These are phyloP conservation scores for Hemithea aestivaria DNA, from an alignment of 2,888 invertebrate genomes.

Conservation along the genomic window DNA sequence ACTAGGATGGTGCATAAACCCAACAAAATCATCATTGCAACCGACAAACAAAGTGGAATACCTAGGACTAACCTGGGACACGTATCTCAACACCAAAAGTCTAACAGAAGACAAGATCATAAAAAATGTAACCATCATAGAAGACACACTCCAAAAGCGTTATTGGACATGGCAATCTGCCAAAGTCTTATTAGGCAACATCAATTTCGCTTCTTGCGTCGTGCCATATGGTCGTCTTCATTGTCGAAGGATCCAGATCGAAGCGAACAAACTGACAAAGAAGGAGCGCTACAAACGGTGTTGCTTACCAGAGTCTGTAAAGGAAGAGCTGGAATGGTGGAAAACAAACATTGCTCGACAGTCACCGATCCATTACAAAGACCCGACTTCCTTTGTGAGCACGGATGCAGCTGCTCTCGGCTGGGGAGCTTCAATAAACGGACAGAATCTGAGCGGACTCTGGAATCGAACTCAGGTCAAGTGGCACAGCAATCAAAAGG, in stretches of 20 bases:
- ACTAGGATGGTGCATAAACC: constrained; percentile 23
- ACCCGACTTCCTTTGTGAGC: constrained; percentile 1
- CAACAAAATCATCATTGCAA: constrained; percentile 12
- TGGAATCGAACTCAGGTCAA: constrained; percentile 10
- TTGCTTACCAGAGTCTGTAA: constrained; percentile 2
- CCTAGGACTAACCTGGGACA: constrained; percentile 21
- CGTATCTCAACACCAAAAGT: constrained; percentile 11
- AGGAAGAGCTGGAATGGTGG: background rate
- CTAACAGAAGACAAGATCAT: constrained; percentile 7
- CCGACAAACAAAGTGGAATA: constrained; percentile 16
- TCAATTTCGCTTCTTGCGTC: constrained; percentile 13
- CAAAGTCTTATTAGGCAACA: constrained; percentile 10
- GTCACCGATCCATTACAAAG: background rate
- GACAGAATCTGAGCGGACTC: background rate
- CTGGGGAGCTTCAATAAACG: constrained; percentile 20
- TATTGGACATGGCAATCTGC: constrained; percentile 12
- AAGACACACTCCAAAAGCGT: background rate
- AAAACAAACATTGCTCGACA: background rate
- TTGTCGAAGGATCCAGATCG: constrained; percentile 14
- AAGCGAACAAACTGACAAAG: constrained; percentile 15
- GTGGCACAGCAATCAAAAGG: constrained; percentile 25
- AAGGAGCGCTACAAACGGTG: constrained; percentile 1
- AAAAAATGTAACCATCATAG: background rate
- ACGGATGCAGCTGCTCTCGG: constrained; percentile 21
- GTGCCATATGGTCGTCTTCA: constrained; percentile 16